A percentile compares a stretch with the other conserved stretches of the same genome.
Conservation (phyloP, 2,888 invertebrate genomes). For the Meghimatium bilineatum region DNA sequence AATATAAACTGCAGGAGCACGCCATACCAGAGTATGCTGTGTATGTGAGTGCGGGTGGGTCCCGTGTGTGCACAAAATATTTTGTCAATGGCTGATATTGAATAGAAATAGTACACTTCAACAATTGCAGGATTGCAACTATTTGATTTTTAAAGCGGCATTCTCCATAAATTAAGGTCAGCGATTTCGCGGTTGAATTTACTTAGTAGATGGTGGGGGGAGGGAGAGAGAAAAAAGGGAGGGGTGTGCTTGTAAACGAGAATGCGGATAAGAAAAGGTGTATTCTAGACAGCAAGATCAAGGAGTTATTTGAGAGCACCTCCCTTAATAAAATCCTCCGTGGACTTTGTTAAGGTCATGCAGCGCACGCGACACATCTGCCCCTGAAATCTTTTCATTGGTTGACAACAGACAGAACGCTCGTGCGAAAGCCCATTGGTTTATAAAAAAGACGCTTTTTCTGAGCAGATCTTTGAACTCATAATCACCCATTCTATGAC, state of each 20-base stretch:
- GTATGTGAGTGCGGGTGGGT: too few relatives aligned
- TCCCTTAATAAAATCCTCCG: background rate
- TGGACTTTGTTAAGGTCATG: conserved; percentile 26
- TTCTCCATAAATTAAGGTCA: conserved; percentile 9
- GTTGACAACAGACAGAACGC: conserved; percentile 30
- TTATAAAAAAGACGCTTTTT: background rate
- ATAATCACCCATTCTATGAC: conserved; percentile 19
- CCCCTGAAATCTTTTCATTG: conserved; percentile 36
- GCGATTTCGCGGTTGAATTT: background rate
- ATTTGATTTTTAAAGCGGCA: background rate
- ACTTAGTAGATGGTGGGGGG: background rate
- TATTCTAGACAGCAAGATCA: background rate
- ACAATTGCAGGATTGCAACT: background rate
- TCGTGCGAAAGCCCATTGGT: conserved; percentile 16
- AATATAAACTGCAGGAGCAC: background rate
- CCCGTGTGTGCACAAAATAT: background rate
- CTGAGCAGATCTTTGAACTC: conserved; percentile 11
- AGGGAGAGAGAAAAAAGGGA: background rate
- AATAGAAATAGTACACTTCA: background rate
- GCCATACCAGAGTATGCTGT: background rate
- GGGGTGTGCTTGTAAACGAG: background rate
- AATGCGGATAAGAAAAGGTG: background rate
- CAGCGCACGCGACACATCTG: conserved; percentile 43
- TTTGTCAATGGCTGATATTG: background rate
- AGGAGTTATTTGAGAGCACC: conserved; percentile 30